Percentiles rank a stretch among this genome's conserved stretches.
Evolutionary conservation across 2,888 invertebrate genomes (phyloP).

Genomic region (Drosophila prolongata): DNA sequence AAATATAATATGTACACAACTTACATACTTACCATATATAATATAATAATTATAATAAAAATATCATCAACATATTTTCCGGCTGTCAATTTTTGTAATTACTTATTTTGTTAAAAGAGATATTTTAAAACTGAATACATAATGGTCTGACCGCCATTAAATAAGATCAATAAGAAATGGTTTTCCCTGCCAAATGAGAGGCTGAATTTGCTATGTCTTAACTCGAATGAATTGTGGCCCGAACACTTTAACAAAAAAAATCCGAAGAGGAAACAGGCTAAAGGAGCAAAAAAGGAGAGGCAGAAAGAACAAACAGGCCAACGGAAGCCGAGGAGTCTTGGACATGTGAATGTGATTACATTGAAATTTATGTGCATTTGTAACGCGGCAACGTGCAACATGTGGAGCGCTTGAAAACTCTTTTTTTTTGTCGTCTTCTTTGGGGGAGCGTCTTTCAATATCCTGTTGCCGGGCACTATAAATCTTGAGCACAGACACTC

Average conservation of each 20-base stretch:
- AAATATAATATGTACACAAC: too few species aligned
- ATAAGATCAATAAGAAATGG: background rate
- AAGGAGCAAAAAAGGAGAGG: slow-evolving; percentile 3
- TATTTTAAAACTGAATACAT: too few species aligned
- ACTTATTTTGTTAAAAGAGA: too few species aligned
- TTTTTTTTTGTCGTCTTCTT: slow-evolving; percentile 8
- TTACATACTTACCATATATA: too few species aligned
- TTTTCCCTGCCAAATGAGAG: background rate
- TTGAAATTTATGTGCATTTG: slow-evolving; percentile 82
- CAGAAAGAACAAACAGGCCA: slow-evolving; percentile 7
- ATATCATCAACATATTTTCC: too few species aligned
- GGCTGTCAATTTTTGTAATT: too few species aligned
- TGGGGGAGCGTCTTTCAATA: slow-evolving; percentile 64
- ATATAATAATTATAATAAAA: too few species aligned
- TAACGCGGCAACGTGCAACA: slow-evolving; percentile 72
- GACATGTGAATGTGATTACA: slow-evolving; percentile 78
- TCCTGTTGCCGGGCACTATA: slow-evolving; percentile 73
- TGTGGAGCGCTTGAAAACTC: slow-evolving; percentile 73
- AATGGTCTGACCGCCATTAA: background rate
- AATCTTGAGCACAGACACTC: slow-evolving; percentile 58
- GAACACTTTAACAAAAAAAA: slow-evolving; percentile 43
- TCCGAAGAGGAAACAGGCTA: slow-evolving; percentile 1
- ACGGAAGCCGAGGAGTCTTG: slow-evolving; percentile 33
- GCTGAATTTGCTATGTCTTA: slow-evolving; percentile 62
- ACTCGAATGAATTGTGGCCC: slow-evolving; percentile 72